Conservation (phyloP, 2,797 vertebrate species). For the Leuciscus waleckii region DNA sequence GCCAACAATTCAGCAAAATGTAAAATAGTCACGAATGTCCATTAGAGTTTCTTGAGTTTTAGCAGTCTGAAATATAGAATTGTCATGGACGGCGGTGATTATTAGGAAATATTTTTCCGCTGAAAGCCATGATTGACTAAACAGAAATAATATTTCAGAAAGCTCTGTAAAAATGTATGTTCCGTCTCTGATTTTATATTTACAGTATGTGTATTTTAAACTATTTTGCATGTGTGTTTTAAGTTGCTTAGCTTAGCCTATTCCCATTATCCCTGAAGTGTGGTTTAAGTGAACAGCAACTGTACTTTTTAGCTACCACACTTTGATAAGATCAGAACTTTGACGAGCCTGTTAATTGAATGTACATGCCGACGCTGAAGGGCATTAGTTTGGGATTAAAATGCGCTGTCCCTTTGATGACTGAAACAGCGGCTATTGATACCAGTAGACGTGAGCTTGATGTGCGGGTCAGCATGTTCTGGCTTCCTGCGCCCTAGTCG, state of each 20-base stretch:
- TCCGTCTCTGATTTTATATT: neutral
- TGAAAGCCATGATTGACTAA: neutral
- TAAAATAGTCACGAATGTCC: neutral
- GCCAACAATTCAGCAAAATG: neutral
- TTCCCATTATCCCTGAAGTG: conserved; percentile 29
- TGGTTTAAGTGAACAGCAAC: conserved; percentile 43
- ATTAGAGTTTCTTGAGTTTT: neutral
- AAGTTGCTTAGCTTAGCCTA: neutral
- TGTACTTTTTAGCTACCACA: conserved; percentile 35
- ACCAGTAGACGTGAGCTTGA: conserved; percentile 63
- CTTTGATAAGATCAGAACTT: conserved; percentile 58
- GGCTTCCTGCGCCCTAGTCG: conserved; percentile 66
- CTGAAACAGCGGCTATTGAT: conserved; percentile 58
- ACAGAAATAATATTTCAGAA: no score
- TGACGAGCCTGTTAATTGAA: conserved; percentile 64
- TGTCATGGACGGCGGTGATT: neutral
- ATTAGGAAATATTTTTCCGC: neutral
- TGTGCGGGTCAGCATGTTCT: conserved; percentile 62
- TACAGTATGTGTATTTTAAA: neutral
- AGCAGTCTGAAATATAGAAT: neutral
- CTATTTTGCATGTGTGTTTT: conserved; percentile 4
- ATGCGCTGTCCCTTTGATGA: conserved; percentile 61
- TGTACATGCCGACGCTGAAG: conserved; percentile 59
- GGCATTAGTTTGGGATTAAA: conserved; percentile 62
- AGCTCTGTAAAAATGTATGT: neutral